Percentiles rank a stretch among this genome's conserved stretches.
phyloP scores from a whole-genome alignment of 1,140 invertebrate genomes.

The Cydia splendana region DNA sequence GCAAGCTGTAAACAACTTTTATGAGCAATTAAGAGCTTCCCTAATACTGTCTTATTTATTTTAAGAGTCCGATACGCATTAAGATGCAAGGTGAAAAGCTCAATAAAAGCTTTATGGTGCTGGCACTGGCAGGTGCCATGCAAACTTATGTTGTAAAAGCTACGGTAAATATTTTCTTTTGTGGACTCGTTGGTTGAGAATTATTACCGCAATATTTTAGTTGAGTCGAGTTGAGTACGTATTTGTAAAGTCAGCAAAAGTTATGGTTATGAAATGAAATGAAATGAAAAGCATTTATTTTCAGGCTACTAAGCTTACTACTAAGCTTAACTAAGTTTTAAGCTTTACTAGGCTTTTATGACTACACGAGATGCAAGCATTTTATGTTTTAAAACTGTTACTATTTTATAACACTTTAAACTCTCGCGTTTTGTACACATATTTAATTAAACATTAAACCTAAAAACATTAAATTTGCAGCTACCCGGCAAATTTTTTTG shows the following conservation, averaged over 20 bases:
- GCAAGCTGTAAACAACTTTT: conserved; percentile 38
- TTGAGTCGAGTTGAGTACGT: background rate
- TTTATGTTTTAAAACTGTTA: background rate
- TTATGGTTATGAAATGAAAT: no score
- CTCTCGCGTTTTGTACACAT: no score
- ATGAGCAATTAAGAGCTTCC: conserved; percentile 29
- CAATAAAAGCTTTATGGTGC: conserved; percentile 18
- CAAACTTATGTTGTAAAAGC: background rate
- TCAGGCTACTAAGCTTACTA: no score
- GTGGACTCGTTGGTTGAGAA: background rate
- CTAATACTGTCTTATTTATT: conserved; percentile 35
- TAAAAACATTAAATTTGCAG: no score
- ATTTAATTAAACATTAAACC: no score
- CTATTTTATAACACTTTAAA: no score
- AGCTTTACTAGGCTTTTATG: no score
- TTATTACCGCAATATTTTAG: conserved; percentile 20
- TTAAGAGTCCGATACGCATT: conserved; percentile 36
- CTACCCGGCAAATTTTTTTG: no score
- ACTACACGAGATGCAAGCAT: background rate
- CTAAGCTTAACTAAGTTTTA: no score
- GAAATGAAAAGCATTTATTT: no score
- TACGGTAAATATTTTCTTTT: conserved; percentile 9
- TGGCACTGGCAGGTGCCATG: background rate
- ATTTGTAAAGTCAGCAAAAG: background rate
- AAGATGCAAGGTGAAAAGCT: conserved; percentile 39